Evolutionary conservation across 2,888 invertebrate genomes (phyloP).

Genomic region (Candidula unifasciata): DNA sequence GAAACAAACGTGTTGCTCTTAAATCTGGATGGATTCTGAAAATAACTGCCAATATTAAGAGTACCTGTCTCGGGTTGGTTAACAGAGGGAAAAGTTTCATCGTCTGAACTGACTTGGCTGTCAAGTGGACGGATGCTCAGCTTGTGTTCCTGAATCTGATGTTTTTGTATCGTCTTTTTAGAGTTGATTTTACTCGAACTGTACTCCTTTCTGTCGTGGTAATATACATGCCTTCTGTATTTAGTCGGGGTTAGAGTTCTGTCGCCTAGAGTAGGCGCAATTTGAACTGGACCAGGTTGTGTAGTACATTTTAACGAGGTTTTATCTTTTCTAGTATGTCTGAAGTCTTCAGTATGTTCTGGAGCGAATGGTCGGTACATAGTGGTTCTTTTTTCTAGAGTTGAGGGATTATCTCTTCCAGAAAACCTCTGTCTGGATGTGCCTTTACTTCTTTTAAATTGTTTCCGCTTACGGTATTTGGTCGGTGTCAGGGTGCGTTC

Average conservation of each 20-base stretch:
- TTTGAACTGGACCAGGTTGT: background rate
- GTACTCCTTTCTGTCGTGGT: background rate
- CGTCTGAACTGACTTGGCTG: background rate
- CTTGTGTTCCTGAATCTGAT: background rate
- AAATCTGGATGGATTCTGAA: too few relatives aligned
- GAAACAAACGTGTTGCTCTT: too few relatives aligned
- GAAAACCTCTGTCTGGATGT: too few relatives aligned
- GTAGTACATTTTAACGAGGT: background rate
- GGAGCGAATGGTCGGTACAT: background rate
- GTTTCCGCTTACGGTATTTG: conserved; percentile 31
- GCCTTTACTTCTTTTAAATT: background rate
- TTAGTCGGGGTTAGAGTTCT: conserved; percentile 41
- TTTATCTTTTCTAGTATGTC: too few relatives aligned
- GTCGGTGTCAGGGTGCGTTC: conserved; percentile 45
- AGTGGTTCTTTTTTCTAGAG: too few relatives aligned
- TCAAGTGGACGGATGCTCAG: background rate
- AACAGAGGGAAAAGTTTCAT: background rate
- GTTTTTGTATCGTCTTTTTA: too few relatives aligned
- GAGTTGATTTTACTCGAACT: too few relatives aligned
- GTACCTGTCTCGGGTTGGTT: too few relatives aligned
- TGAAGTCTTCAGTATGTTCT: background rate
- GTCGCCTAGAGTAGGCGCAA: conserved; percentile 24
- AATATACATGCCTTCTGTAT: background rate
- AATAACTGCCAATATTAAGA: too few relatives aligned
- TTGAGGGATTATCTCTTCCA: too few relatives aligned